Base-by-base conservation (phyloP, 2,797 vertebrate genomes). In the Botia almorhae region DNA sequence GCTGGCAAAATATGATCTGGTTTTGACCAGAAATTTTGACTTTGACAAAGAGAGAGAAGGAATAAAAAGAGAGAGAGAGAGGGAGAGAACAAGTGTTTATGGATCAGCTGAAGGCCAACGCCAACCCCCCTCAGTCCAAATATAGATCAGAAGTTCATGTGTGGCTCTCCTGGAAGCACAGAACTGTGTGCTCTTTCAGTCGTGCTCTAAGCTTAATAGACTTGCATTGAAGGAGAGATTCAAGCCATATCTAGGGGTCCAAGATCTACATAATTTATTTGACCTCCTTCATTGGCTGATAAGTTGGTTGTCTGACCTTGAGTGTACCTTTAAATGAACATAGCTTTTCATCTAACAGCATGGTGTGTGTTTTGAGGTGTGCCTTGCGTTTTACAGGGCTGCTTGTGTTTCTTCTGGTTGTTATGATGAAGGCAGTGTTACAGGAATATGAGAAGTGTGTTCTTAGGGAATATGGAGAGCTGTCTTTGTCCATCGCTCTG, bases 391-490 rank as follows among this genome's bases (percentile, higher is more conserved):
- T 90, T 87, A 7, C 58, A 11, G 61, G 8, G 82, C 76, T 86
- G 92, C 89, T 93, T 81, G 77, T 74, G 6, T 93, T 91, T 91
- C 90, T 7, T 43, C 77, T 51, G 84, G 50, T 81, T 87, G 87
- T 89, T 89, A 87, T 82, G 87, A 85, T 81, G 5, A 19, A 87
- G 87, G 83, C 91, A 69, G 74, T 86, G 88, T 93, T 93, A 91
- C 92, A 81, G 88, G 80, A 91, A 92, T 73, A 84, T 78, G 88
- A 90, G 87, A 85, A 33, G 33, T 33, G 33, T 33, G 33, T 33
- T 33, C 4, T 33, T 33, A 33, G 3, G 33, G 4, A 33, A 82
- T 46, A 0, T 48, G 23, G 75, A 72, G 75, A 87, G 69, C 26
- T 19, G 64, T 23, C 76, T 89, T 90, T 90, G 87, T 91, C 89